Conservation (phyloP, 2,797 vertebrate species). For the Hemibagrus guttatus region DNA sequence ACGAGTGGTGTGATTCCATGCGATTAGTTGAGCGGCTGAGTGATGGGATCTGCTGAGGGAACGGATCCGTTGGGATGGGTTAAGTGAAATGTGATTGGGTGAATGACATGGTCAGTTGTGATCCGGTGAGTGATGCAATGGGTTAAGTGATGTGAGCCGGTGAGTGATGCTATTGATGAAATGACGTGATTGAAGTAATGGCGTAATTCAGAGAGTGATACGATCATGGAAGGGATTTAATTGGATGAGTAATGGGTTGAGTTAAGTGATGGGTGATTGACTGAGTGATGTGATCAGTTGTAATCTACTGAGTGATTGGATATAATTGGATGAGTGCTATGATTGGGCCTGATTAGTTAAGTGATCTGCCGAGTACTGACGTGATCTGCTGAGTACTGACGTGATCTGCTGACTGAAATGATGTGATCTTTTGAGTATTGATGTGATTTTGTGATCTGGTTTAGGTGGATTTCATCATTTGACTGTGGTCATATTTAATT, state of each 20-base stretch:
- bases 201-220: too few relatives aligned
- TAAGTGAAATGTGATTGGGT: not conserved
- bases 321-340: too few relatives aligned
- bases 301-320: not conserved
- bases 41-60: not conserved
- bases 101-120: too few relatives aligned
- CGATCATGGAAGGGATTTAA: not conserved
- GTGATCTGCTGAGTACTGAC: not conserved
- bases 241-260: not conserved
- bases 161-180: not conserved
- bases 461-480: not conserved
- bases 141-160: not conserved
- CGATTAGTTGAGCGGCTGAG: not conserved
- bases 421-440: not conserved
- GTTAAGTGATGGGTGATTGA: not conserved
- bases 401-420: not conserved
- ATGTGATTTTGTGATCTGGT: not conserved
- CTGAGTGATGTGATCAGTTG: not conserved
- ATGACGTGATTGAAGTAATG: too few relatives aligned
- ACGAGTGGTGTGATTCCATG: not conserved
- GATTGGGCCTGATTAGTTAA: not conserved
- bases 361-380: too few relatives aligned
- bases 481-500: not conserved
- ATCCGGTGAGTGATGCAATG: not conserved
- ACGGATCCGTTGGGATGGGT: not conserved